Conservation (phyloP, 2,888 invertebrate species). For the Acanthococcus lagerstroemiae region DNA sequence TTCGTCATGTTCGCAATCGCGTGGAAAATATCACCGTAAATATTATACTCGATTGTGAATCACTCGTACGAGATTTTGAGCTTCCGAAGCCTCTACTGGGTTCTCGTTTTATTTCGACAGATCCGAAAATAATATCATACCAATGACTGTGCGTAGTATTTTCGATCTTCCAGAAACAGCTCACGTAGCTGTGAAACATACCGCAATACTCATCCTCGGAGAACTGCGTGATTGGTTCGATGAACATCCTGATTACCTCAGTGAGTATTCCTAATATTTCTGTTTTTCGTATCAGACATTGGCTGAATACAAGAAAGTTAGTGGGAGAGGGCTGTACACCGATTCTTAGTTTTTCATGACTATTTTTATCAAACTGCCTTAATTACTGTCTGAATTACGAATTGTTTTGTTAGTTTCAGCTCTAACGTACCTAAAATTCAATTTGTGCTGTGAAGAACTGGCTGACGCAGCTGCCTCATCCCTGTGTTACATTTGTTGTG, state of each 20-base stretch:
- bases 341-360: no score
- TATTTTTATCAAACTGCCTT: background rate
- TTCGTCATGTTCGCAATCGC: constrained; percentile 93
- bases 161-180: constrained; percentile 67
- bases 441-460: constrained; percentile 61
- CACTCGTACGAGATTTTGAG: no score
- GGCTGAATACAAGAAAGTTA: no score
- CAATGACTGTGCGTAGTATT: constrained; percentile 86
- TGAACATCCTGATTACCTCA: constrained; percentile 65
- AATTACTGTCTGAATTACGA: background rate
- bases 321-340: no score
- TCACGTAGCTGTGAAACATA: constrained; percentile 79
- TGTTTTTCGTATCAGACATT: no score
- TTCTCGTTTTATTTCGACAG: constrained; percentile 50
- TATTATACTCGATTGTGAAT: no score
- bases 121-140: constrained; percentile 82
- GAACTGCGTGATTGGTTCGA: constrained; percentile 94
- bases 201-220: constrained; percentile 75
- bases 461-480: constrained; percentile 73
- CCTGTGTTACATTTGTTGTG: constrained; percentile 72
- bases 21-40: constrained; percentile 88
- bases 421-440: constrained; percentile 64
- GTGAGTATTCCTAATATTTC: no score
- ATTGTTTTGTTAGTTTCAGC: constrained; percentile 53
- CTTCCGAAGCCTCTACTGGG: no score